A percentile compares a stretch with the other conserved stretches of the same genome.
phyloP scores from a whole-genome alignment of 1,140 invertebrate species.

The Drosophila simulans region DNA sequence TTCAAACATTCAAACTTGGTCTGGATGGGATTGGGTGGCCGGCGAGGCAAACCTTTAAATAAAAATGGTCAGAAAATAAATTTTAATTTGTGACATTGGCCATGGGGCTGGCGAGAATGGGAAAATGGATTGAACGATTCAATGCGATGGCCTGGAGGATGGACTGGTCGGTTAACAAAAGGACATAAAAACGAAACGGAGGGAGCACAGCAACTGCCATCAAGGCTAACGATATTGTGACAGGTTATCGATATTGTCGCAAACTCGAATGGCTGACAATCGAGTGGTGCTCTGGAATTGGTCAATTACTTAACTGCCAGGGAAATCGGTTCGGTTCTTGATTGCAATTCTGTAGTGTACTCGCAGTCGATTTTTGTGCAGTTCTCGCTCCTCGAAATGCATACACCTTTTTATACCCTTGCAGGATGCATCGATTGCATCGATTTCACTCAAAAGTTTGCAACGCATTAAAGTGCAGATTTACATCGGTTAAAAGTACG shows the following conservation, averaged over 20 bases:
- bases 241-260: conserved; percentile 48
- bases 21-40: background rate
- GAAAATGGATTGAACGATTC: conserved; percentile 18
- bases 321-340: conserved; percentile 13
- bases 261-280: conserved; percentile 33
- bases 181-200: conserved; percentile 1
- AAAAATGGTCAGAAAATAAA: conserved; percentile 57
- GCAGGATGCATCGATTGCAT: too few species aligned
- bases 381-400: background rate
- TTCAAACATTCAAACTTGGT: conserved; percentile 17
- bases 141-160: background rate
- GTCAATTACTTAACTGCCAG: conserved; percentile 41
- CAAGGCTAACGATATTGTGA: conserved; percentile 35
- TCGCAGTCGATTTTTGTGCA: background rate
- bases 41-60: conserved; percentile 42
- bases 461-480: too few species aligned
- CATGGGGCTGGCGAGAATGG: background rate
- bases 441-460: too few species aligned
- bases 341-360: conserved; percentile 16
- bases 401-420: too few species aligned
- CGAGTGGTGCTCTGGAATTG: conserved; percentile 27
- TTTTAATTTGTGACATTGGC: conserved; percentile 50
- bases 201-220: conserved; percentile 19
- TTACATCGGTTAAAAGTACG: too few species aligned
- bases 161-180: conserved; percentile 11